Percentiles rank a stretch among this genome's conserved stretches.
These are phyloP conservation scores for Tretioscincus oriximinensis DNA, from an alignment of 2,113 vertebrate species.

Conservation along the genomic window DNA sequence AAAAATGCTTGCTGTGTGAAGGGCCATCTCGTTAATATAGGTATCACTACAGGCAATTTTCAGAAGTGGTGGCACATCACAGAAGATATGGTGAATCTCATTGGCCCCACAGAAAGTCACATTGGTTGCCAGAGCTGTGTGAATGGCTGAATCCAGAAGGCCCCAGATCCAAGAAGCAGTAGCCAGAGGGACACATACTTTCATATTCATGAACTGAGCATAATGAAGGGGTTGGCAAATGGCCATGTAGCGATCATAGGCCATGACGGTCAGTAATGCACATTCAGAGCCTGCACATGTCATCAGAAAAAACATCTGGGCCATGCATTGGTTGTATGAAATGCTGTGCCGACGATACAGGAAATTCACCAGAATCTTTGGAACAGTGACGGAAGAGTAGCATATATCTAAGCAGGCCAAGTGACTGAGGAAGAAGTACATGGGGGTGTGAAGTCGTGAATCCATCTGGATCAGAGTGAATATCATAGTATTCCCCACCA, in stretches of 20 bases:
- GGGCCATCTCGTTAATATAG: neutral
- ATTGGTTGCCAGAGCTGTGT: conserved; percentile 11
- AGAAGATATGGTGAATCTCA: conserved; percentile 50
- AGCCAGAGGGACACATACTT: rapidly evolving
- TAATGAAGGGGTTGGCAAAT: conserved; percentile 47
- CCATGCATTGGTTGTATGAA: conserved; percentile 24
- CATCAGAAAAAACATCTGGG: conserved; percentile 45
- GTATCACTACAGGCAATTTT: conserved; percentile 12
- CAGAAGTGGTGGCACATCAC: conserved; percentile 30
- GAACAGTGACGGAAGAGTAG: conserved; percentile 16
- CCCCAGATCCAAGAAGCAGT: conserved; percentile 38
- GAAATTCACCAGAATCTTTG: conserved; percentile 34
- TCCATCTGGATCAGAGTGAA: neutral
- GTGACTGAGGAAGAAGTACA: conserved; percentile 60
- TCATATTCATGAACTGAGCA: rapidly evolving
- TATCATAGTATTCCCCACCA: conserved; percentile 39
- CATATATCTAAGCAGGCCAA: conserved; percentile 53
- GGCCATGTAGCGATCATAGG: conserved; percentile 26
- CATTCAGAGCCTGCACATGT: neutral
- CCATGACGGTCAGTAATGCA: conserved; percentile 30
- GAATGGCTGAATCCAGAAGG: neutral
- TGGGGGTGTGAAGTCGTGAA: conserved; percentile 42
- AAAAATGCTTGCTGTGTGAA: rapidly evolving
- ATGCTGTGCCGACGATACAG: rapidly evolving
- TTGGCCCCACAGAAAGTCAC: conserved; percentile 26